Evolutionary conservation across 2,797 vertebrate species (phyloP).

Genomic region (Oryzias dopingdopingensis): DNA sequence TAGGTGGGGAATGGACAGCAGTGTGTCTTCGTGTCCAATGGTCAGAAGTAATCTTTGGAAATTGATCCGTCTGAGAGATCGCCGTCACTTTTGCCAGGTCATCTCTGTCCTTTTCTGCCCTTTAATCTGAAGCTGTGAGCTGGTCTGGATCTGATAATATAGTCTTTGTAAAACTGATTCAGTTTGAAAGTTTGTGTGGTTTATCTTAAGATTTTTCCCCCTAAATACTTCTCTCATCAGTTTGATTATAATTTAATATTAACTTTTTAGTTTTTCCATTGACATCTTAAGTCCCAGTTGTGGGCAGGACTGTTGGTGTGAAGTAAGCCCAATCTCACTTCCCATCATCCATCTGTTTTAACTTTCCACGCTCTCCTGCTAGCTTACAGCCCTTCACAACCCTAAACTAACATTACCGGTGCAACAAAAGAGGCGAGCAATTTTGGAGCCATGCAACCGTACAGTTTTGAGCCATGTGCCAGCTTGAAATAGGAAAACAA

Average conservation of each 20-base stretch:
- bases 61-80: slow-evolving; percentile 4
- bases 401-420: too few relatives aligned
- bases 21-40: slow-evolving; percentile 8
- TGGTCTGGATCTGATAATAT: neutral
- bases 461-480: too few relatives aligned
- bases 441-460: too few relatives aligned
- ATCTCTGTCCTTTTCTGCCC: neutral
- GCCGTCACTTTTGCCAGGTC: neutral
- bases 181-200: too few relatives aligned
- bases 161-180: neutral
- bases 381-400: too few relatives aligned
- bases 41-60: slow-evolving; percentile 21
- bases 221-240: slow-evolving; percentile 1
- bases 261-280: neutral
- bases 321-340: too few relatives aligned
- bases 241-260: slow-evolving; percentile 8
- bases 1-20: slow-evolving; percentile 26
- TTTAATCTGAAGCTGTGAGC: neutral
- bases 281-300: neutral
- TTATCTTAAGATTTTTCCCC: neutral
- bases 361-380: too few relatives aligned
- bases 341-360: too few relatives aligned
- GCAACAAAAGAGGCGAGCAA: too few relatives aligned
- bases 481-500: too few relatives aligned
- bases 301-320: too few relatives aligned